Evolutionary conservation across 2,888 invertebrate species (phyloP), one percentile per base, ranked within the genome.

Genomic region (Seira musarum): DNA sequence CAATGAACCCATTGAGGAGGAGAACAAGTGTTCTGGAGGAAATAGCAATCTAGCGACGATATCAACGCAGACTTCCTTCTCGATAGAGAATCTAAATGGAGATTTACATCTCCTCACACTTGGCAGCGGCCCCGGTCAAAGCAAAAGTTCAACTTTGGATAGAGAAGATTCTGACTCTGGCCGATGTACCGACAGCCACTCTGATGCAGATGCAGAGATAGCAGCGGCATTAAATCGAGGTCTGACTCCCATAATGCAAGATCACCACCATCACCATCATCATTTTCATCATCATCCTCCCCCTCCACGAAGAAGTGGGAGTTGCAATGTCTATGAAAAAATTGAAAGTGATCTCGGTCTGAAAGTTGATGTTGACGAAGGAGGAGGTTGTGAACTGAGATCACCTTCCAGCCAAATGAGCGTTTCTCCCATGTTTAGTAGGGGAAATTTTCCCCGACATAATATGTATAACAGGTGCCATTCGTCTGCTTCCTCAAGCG

Each of bases 171-270:
- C 82, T 19, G 82, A 82, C 53, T 82, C 82, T 21, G 82, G 82
- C 57, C 82, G 82, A 15, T 82, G 74, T 49, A 82, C 82, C 24
- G 79, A 78, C 30, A 67, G 67, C 25, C 72, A 73, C 49, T 82
- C 78, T 17, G 78, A 78, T 22, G 78, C 82, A 25, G 82, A 82
- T 64, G 82, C 82, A 65, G 82, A 82, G 71, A 82, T 82, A 24
- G 72, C 82, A 13, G 82, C 78, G 24, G 82, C 82, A 1, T 60
- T 81, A 35, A 77, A 71, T 35, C 64, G 77, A 60, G 71, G 70
- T 15, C 77, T 77, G 25, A 70, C 70, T 46, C 77, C 77, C 24
- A 77, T 46, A 8, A 70, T 77, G 1, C 57, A 5, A 17, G 35
- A 73, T 24, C 63, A 65, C 35, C 65, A 73, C 64, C 72, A 24